Percentiles rank a stretch among this genome's conserved stretches.
Conservation (phyloP, 1,140 invertebrate species). For the Apis mellifera region DNA sequence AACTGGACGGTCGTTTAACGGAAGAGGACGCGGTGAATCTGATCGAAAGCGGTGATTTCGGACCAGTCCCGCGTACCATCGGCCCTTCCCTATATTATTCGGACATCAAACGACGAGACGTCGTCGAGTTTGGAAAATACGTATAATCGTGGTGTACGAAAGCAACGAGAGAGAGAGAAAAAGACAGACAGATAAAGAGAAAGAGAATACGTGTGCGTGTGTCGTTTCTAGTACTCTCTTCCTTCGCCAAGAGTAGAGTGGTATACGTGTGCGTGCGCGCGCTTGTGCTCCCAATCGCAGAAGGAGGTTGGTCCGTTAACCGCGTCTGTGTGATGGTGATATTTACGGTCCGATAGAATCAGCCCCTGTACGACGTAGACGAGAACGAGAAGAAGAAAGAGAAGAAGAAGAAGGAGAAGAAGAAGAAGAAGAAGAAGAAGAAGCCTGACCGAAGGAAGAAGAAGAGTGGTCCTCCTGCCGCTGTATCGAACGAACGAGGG, state of each 20-base stretch:
- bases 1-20: slow-evolving; percentile 3
- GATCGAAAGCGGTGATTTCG: slow-evolving; percentile 33
- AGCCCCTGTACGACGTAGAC: slow-evolving; percentile 72
- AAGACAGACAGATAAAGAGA: not conserved
- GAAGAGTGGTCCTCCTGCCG: slow-evolving; percentile 35
- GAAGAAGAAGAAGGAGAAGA: slow-evolving; percentile 46
- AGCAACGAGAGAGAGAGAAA: too few species aligned
- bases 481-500: slow-evolving; percentile 55
- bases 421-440: slow-evolving; percentile 58
- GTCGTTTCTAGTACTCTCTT: slow-evolving; percentile 43
- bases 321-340: slow-evolving; percentile 75
- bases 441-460: slow-evolving; percentile 54
- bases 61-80: not conserved
- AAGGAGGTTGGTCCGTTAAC: slow-evolving; percentile 43
- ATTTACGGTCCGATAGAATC: slow-evolving; percentile 80
- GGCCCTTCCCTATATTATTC: slow-evolving; percentile 7
- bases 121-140: not conserved
- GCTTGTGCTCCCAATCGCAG: not conserved
- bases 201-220: slow-evolving; percentile 34
- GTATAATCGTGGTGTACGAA: not conserved
- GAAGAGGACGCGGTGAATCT: slow-evolving; percentile 11
- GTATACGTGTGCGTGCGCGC: not conserved
- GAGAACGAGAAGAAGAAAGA: slow-evolving; percentile 62
- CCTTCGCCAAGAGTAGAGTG: not conserved
- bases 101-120: slow-evolving; percentile 12